Evolutionary conservation across 2,113 vertebrate species (phyloP).

Genomic region (Cyprinodon tularosa): DNA sequence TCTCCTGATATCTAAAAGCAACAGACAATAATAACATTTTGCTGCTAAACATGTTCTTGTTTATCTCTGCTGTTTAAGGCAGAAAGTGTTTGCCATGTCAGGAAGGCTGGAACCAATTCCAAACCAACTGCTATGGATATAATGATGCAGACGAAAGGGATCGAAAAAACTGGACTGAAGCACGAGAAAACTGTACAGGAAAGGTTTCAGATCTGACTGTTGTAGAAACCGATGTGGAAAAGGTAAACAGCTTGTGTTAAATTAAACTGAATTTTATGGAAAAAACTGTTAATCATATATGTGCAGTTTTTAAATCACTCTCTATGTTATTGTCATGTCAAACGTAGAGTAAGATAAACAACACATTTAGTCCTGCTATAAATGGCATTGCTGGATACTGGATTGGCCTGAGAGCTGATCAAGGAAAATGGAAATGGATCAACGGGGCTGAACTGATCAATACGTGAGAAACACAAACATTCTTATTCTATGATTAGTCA

Average conservation of each 20-base stretch:
- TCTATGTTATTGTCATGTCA: background rate
- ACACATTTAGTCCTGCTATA: accelerated
- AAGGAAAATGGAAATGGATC: slow-evolving; percentile 34
- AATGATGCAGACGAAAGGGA: accelerated
- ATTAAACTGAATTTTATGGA: background rate
- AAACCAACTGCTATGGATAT: slow-evolving; percentile 8
- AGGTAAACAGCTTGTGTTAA: background rate
- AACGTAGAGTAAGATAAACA: background rate
- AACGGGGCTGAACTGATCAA: slow-evolving; percentile 10
- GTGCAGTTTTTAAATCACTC: background rate
- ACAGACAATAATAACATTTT: background rate
- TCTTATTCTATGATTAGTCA: background rate
- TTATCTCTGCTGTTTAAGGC: background rate
- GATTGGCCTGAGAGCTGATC: slow-evolving; percentile 39
- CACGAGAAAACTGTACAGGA: background rate
- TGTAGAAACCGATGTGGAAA: background rate
- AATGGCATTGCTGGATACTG: background rate
- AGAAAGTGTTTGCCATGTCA: background rate
- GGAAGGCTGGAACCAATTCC: accelerated
- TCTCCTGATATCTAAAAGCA: background rate
- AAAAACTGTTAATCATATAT: background rate
- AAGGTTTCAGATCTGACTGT: slow-evolving; percentile 24
- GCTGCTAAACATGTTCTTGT: background rate
- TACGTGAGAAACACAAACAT: background rate
- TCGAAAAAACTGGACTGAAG: slow-evolving; percentile 19